Evolutionary conservation across 2,797 vertebrate genomes (phyloP), one percentile per base, ranked within the genome.

Genomic region (Clarias platycephalus): DNA sequence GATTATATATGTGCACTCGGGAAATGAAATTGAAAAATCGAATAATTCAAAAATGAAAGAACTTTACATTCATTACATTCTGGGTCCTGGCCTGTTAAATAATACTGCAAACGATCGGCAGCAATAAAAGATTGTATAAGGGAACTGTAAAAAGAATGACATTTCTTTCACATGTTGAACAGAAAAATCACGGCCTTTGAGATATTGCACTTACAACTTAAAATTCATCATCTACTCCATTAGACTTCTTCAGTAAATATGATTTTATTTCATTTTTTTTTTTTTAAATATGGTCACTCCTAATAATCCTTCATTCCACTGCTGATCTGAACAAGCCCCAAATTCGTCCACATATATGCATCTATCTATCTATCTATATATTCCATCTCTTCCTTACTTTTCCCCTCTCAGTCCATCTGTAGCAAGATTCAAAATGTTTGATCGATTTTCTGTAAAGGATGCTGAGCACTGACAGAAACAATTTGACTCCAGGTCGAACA

Each of bases 171-270:
- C 28, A 80, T 75, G 74, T 70, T 86, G 26, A 82, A 86, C 83
- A 85, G n/a, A 84, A 68, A 68, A 55, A 37, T 67, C 63, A 77
- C n/a, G 62, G 81, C 68, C 81, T 88, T 86, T 78, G 58, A 37
- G 82, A 85, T 89, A 89, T 89, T 88, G 85, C 88, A 89, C 88
- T 83, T 84, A 75, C 66, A 82, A 40, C 68, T 60, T 83, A 57
- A 85, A 85, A 85, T 40, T 62, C 34, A 83, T 86, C 34, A 82
- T 86, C 26, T 76, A 31, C 60, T 63, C 77, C 60, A 80, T 78
- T 84, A 77, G 49, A 64, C 24, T 2, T 66, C 67, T 80, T 80
- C 80, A 71, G 74, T 83, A 81, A 82, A 86, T 83, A 79, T 58
- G 57, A 76, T 82, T 55, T 60, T 28, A 44, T 37, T 37, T n/a